Percentiles rank a stretch among this genome's conserved stretches.
These are phyloP conservation scores for Coregonus suidteri DNA, from an alignment of 2,797 vertebrate genomes.

Conservation along the genomic window DNA sequence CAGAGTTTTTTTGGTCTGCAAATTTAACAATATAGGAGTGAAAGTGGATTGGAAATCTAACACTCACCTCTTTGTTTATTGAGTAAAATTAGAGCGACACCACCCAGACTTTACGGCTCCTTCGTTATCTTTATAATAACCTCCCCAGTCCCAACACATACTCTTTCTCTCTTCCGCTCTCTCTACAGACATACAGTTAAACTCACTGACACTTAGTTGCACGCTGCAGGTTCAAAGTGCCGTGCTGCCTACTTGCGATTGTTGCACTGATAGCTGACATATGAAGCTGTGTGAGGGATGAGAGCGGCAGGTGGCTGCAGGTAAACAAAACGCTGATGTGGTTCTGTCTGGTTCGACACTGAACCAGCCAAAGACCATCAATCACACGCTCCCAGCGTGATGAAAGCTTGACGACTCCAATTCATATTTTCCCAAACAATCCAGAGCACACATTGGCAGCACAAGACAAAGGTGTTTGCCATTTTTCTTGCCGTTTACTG, in stretches of 20 bases:
- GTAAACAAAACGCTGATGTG: background rate
- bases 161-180: background rate
- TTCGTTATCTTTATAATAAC: conserved; percentile 64
- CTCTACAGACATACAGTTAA: background rate
- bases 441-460: background rate
- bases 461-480: background rate
- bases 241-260: background rate
- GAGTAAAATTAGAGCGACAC: conserved; percentile 45
- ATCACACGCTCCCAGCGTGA: background rate
- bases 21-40: background rate
- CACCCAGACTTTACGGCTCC: conserved; percentile 74
- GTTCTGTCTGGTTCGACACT: background rate
- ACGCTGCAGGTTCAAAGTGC: background rate
- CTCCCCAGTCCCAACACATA: background rate
- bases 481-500: background rate
- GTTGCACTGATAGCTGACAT: background rate
- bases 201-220: background rate
- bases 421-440: background rate
- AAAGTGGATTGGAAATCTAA: background rate
- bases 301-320: background rate
- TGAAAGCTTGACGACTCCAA: background rate
- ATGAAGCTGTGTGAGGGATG: background rate
- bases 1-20: background rate
- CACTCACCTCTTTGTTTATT: background rate
- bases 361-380: background rate